A percentile compares a stretch with the other conserved stretches of the same genome.
phyloP scores from a whole-genome alignment of 2,888 invertebrate species.

The Aproaerema taeniolella region DNA sequence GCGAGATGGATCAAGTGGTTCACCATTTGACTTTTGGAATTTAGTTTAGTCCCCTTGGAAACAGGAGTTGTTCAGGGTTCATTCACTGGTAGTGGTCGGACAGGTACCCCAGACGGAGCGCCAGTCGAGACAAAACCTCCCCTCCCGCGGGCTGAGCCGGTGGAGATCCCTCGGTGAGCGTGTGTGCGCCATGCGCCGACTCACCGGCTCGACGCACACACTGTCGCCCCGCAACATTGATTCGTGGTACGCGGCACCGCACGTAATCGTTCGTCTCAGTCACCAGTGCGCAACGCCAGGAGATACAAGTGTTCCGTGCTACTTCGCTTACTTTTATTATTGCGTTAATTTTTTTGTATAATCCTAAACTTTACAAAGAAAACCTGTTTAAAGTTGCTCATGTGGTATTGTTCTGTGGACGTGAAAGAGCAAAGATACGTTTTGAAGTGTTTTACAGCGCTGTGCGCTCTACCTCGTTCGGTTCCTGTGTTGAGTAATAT shows the following conservation, averaged over 20 bases:
- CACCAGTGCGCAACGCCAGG: conserved; percentile 72
- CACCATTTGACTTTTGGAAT: conserved; percentile 8
- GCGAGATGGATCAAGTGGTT: conserved; percentile 1
- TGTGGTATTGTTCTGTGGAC: conserved; percentile 37
- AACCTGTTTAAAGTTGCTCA: conserved; percentile 50
- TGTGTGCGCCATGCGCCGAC: conserved; percentile 39
- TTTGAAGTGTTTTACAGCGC: conserved; percentile 41
- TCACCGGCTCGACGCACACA: conserved; percentile 42
- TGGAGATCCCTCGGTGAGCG: conserved; percentile 24
- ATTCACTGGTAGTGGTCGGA: conserved; percentile 39
- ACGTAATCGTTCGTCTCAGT: conserved; percentile 60
- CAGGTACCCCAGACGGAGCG: conserved; percentile 46
- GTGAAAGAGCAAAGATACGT: conserved; percentile 34
- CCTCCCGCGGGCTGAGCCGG: conserved; percentile 27
- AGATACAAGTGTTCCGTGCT: conserved; percentile 55
- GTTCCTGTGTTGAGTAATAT: conserved; percentile 72
- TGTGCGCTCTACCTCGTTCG: conserved; percentile 51
- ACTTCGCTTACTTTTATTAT: conserved; percentile 54
- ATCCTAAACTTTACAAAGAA: conserved; percentile 46
- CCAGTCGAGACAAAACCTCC: conserved; percentile 41
- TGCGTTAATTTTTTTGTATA: conserved; percentile 56
- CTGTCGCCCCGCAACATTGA: conserved; percentile 64
- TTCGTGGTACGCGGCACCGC: conserved; percentile 49
- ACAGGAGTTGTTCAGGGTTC: conserved; percentile 30
- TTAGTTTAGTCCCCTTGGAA: conserved; percentile 3